A percentile compares a stretch with the other conserved stretches of the same genome.
These are phyloP conservation scores for Neosilurus hyrtlii DNA, from an alignment of 2,797 vertebrate genomes.

Conservation along the genomic window DNA sequence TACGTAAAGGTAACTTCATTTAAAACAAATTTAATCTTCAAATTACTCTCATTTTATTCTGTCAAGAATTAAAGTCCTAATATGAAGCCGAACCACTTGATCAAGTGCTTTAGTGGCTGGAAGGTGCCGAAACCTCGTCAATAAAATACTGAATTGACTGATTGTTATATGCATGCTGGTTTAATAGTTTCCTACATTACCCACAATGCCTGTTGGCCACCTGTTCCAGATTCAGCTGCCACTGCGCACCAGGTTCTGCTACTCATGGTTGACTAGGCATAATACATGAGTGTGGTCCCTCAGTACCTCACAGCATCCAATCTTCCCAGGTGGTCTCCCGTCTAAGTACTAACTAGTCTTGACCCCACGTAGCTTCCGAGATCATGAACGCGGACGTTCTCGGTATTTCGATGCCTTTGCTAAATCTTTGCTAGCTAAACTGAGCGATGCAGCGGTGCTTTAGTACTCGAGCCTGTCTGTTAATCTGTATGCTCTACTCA, in stretches of 20 bases:
- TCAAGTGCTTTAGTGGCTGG: not conserved
- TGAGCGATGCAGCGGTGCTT: not conserved
- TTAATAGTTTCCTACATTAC: not conserved
- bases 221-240: too few species aligned
- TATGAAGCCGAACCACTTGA: not conserved
- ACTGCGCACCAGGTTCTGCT: too few species aligned
- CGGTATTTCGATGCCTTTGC: not conserved
- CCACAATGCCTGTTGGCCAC: too few species aligned
- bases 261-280: too few species aligned
- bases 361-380: too few species aligned
- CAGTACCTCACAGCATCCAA: too few species aligned
- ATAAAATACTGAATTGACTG: not conserved
- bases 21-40: not conserved
- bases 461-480: not conserved
- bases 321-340: too few species aligned
- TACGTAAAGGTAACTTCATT: conserved; percentile 83
- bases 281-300: too few species aligned
- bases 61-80: not conserved
- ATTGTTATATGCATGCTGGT: not conserved
- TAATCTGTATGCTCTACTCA: not conserved
- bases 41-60: not conserved
- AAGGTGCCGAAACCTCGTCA: not conserved
- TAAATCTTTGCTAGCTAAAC: not conserved
- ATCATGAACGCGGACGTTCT: too few species aligned
- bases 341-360: too few species aligned